Conservation (phyloP, 2,888 invertebrate species). For the Cacoxenus indagator region DNA sequence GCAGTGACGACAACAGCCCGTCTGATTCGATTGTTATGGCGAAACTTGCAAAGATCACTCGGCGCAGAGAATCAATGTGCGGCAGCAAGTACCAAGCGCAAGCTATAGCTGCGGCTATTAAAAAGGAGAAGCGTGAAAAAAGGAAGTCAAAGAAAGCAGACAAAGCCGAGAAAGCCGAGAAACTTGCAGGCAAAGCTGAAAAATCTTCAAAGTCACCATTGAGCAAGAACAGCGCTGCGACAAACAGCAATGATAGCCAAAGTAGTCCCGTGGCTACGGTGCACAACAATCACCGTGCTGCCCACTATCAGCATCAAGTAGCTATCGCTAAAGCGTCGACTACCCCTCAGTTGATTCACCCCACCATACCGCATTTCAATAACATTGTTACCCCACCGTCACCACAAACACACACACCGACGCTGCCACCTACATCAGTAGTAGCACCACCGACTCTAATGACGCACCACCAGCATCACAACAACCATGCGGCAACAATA, state of each 20-base stretch:
- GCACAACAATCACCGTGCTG: not conserved
- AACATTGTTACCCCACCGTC: conserved; percentile 31
- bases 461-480: not conserved
- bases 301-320: not conserved
- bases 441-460: not conserved
- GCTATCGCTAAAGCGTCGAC: not conserved
- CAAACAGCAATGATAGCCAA: conserved; percentile 3
- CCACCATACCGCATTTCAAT: conserved; percentile 43
- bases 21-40: conserved; percentile 42
- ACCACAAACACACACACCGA: not conserved
- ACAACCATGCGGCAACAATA: not conserved
- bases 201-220: conserved; percentile 7
- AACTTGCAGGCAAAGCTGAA: conserved; percentile 22
- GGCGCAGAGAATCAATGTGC: conserved; percentile 56
- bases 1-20: conserved; percentile 26
- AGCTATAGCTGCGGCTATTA: conserved; percentile 45
- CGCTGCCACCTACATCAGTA: not conserved
- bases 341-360: conserved; percentile 23
- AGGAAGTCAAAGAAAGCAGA: conserved; percentile 46
- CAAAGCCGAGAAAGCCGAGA: conserved; percentile 30
- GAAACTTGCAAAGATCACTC: conserved; percentile 47
- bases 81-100: conserved; percentile 47
- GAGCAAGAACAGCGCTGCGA: conserved; percentile 21
- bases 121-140: conserved; percentile 50
- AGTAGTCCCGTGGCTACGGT: conserved; percentile 11